These are phyloP conservation scores for Pollenia griseotomentosa DNA, from an alignment of 2,888 invertebrate species.

Conservation along the genomic window DNA sequence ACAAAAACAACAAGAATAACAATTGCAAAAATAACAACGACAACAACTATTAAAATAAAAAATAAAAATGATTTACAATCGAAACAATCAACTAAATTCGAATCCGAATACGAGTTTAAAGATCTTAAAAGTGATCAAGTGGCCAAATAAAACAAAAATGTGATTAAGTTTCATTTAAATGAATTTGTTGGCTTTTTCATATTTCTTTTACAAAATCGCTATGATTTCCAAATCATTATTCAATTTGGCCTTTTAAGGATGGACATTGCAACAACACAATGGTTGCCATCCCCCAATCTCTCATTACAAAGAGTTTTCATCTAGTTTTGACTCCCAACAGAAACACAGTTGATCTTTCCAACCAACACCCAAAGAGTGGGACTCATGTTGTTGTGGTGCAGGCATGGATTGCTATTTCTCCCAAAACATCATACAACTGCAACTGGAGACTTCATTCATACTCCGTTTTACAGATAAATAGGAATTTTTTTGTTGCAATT, in stretches of 20 bases:
- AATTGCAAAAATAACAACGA: conserved; percentile 9
- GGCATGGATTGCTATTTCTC: conserved; percentile 15
- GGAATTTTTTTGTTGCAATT: conserved; percentile 29
- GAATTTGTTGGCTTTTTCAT: conserved; percentile 3
- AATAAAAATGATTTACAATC: conserved; percentile 43
- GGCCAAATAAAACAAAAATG: background rate
- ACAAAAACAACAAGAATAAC: conserved; percentile 15
- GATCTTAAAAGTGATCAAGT: conserved; percentile 35
- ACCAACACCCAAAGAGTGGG: background rate
- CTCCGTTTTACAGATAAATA: background rate
- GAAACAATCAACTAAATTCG: conserved; percentile 2
- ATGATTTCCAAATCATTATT: conserved; percentile 52
- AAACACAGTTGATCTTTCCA: background rate
- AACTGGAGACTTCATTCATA: background rate
- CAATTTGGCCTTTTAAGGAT: conserved; percentile 65
- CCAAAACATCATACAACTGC: background rate
- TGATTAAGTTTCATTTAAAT: conserved; percentile 55
- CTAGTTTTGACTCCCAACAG: background rate
- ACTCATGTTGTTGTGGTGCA: background rate
- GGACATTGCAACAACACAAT: background rate
- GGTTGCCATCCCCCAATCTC: conserved; percentile 26
- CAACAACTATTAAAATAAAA: conserved; percentile 21
- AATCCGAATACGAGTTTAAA: conserved; percentile 22
- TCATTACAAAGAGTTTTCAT: conserved; percentile 15
- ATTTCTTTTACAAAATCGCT: background rate